These are phyloP conservation scores for Lepidurus apus DNA, from an alignment of 1,140 invertebrate genomes.

Conservation along the genomic window DNA sequence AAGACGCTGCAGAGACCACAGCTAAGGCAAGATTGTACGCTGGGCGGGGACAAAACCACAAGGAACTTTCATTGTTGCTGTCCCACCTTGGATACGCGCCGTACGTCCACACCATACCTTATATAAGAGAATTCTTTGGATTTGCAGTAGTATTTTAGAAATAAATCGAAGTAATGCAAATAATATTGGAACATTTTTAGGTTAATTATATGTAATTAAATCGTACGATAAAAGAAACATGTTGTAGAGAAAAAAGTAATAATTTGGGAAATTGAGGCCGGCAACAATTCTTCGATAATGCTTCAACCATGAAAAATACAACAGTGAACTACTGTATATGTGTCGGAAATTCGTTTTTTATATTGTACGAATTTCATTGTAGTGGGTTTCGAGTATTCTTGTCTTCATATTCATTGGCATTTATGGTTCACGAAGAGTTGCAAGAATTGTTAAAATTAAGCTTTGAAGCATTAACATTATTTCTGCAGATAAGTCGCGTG, in stretches of 20 bases:
- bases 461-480: too few species aligned
- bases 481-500: too few species aligned
- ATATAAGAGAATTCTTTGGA: not conserved
- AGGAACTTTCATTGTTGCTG: not conserved
- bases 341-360: too few species aligned
- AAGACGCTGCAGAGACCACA: not conserved
- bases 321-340: too few species aligned
- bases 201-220: not conserved
- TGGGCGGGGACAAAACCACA: not conserved
- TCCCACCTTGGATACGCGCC: not conserved
- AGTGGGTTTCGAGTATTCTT: too few species aligned
- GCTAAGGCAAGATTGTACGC: not conserved
- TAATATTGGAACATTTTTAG: not conserved
- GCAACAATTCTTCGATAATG: too few species aligned
- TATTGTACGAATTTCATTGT: too few species aligned
- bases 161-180: not conserved
- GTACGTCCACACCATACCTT: slow-evolving; percentile 12
- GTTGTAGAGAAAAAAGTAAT: not conserved
- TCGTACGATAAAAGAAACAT: not conserved
- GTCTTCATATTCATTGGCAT: too few species aligned
- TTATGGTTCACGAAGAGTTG: too few species aligned
- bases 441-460: too few species aligned
- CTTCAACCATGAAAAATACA: too few species aligned
- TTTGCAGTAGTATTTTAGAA: not conserved
- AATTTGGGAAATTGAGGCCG: too few species aligned